phyloP scores from a whole-genome alignment of 2,888 invertebrate species.

The Euproctis similis region DNA sequence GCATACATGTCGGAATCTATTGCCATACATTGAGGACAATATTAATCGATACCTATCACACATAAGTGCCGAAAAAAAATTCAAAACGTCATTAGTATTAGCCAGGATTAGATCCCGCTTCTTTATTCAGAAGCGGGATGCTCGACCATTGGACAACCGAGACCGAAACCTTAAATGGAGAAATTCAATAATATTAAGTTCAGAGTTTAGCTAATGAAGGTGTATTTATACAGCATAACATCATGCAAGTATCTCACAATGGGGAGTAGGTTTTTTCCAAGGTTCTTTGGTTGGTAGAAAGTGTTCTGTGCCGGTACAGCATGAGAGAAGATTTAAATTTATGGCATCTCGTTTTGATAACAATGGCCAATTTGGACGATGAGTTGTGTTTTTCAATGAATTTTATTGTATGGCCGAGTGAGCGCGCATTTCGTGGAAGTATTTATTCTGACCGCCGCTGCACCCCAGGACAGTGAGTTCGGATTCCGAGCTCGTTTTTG shows the following conservation, averaged over 20 bases:
- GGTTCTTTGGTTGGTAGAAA: constrained; percentile 41
- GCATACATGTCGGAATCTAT: no score
- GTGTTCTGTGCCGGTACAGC: constrained; percentile 40
- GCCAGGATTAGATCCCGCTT: no score
- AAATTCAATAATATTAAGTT: constrained; percentile 21
- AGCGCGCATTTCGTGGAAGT: constrained; percentile 11
- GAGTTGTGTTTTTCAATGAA: constrained; percentile 27
- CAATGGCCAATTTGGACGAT: constrained; percentile 37
- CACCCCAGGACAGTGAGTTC: no score
- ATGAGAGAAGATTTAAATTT: constrained; percentile 34
- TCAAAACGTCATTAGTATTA: no score
- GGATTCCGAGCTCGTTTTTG: no score
- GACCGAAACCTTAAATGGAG: constrained; percentile 12
- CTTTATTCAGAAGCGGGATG: no score
- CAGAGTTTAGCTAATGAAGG: constrained; percentile 25
- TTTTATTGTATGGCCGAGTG: constrained; percentile 14
- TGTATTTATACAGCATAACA: constrained; percentile 40
- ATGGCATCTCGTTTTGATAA: constrained; percentile 33
- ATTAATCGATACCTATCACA: no score
- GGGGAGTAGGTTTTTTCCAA: constrained; percentile 37
- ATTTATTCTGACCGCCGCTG: constrained; percentile 8
- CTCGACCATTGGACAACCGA: no score
- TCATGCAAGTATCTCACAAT: constrained; percentile 43
- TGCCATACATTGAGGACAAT: no score
- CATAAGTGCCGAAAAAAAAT: no score